Evolutionary conservation across 2,797 vertebrate species (phyloP).

Genomic region (Anabacerthia variegaticeps): DNA sequence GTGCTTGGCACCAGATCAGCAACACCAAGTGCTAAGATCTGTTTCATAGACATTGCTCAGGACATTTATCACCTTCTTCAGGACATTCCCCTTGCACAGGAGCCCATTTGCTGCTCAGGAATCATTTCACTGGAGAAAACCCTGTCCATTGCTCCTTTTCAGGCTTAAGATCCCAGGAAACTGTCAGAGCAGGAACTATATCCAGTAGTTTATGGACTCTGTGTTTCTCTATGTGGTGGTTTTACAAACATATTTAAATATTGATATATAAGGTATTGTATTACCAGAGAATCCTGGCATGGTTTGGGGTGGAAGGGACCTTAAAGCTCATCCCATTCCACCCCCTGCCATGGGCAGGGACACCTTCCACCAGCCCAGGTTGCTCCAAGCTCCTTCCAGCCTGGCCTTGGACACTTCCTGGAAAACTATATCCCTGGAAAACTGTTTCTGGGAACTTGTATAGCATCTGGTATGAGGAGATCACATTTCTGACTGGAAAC

Average conservation of each 20-base stretch:
- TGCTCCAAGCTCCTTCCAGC: neutral
- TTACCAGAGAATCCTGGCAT: neutral
- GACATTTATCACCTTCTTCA: neutral
- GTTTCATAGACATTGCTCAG: too few relatives aligned
- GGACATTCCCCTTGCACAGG: neutral
- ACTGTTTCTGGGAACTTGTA: rapidly evolving
- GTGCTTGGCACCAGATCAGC: neutral
- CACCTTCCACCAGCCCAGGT: neutral
- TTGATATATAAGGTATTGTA: neutral
- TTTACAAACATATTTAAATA: neutral
- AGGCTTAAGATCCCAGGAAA: neutral
- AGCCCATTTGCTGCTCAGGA: neutral
- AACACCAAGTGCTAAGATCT: neutral
- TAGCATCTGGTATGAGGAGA: neutral
- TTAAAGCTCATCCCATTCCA: neutral
- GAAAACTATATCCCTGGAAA: neutral
- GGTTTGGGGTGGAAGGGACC: neutral
- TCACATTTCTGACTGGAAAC: neutral
- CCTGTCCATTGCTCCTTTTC: neutral
- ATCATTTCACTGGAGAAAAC: neutral
- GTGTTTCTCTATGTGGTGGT: rapidly evolving
- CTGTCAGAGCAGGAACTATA: neutral
- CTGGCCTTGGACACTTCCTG: neutral
- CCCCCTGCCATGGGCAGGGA: neutral
- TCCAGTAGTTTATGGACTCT: rapidly evolving